These are phyloP conservation scores for Littorina saxatilis DNA, from an alignment of 1,140 invertebrate species.

Conservation along the genomic window DNA sequence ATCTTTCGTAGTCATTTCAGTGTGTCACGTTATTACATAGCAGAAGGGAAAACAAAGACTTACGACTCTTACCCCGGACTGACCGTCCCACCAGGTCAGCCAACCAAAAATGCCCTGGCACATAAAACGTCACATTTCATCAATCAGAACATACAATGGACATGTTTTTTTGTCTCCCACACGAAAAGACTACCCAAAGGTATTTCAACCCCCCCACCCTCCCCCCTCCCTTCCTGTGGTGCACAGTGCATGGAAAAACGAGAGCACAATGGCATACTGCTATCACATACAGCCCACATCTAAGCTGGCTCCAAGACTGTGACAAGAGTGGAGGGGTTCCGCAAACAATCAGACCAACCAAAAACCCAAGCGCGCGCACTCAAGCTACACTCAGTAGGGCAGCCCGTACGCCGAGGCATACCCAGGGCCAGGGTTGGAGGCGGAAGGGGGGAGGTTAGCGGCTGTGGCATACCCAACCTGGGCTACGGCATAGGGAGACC, in stretches of 20 bases:
- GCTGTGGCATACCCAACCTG: constrained; percentile 15
- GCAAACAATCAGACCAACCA: background rate
- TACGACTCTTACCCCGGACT: background rate
- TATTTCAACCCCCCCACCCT: background rate
- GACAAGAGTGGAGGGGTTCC: background rate
- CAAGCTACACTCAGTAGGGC: constrained; percentile 24
- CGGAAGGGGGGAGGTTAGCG: background rate
- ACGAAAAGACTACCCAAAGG: background rate
- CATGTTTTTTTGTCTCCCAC: background rate
- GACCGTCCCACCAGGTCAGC: background rate
- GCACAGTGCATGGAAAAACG: constrained; percentile 4
- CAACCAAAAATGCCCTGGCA: background rate
- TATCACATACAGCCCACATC: constrained; percentile 21
- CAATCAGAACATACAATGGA: background rate
- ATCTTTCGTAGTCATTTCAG: too few relatives aligned
- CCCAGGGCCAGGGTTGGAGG: constrained; percentile 25
- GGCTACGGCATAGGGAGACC: constrained; percentile 19
- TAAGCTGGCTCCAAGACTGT: background rate
- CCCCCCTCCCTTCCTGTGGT: too few relatives aligned
- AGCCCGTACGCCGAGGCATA: constrained; percentile 13
- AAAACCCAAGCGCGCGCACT: background rate
- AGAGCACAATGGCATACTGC: background rate
- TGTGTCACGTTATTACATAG: too few relatives aligned
- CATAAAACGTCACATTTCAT: background rate
- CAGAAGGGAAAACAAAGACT: background rate